A percentile compares a stretch with the other conserved stretches of the same genome.
Evolutionary conservation across 2,888 invertebrate species (phyloP).

Genomic region (Orthonychiurus folsomi): DNA sequence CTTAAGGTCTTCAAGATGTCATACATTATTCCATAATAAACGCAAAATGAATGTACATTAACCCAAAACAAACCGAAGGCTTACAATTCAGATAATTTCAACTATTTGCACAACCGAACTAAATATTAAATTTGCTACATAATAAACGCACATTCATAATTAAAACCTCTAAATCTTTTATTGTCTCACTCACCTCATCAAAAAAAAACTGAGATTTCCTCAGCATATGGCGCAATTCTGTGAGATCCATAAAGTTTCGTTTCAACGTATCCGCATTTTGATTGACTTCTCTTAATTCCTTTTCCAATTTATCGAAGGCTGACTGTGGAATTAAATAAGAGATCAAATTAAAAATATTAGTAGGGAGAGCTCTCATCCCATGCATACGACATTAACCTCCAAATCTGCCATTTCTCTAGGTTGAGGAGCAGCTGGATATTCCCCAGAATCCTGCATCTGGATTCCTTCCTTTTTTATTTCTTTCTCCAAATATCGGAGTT

Average conservation of each 20-base stretch:
- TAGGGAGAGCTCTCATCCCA: background rate
- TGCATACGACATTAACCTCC: constrained; percentile 57
- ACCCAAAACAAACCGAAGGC: too few species aligned
- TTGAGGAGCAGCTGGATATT: constrained; percentile 98
- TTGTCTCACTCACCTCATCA: constrained; percentile 93
- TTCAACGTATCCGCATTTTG: constrained; percentile 65
- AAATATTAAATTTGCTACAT: too few species aligned
- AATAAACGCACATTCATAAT: too few species aligned
- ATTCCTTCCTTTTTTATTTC: constrained; percentile 95
- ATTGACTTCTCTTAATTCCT: constrained; percentile 93
- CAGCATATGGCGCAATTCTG: constrained; percentile 92
- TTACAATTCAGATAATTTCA: too few species aligned
- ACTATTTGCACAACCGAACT: too few species aligned
- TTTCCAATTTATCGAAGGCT: constrained; percentile 89
- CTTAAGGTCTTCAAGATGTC: background rate
- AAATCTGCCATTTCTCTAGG: constrained; percentile 98
- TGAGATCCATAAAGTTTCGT: constrained; percentile 88
- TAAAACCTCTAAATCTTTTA: too few species aligned
- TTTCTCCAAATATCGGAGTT: constrained; percentile 88
- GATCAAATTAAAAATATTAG: background rate
- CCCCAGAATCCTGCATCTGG: constrained; percentile 95
- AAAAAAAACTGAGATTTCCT: constrained; percentile 97
- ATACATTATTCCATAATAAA: constrained; percentile 6
- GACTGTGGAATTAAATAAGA: constrained; percentile 52
- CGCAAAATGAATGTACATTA: constrained; percentile 9